Evolutionary conservation across 2,113 vertebrate species (phyloP).

Genomic region (Pollimyrus isidori): DNA sequence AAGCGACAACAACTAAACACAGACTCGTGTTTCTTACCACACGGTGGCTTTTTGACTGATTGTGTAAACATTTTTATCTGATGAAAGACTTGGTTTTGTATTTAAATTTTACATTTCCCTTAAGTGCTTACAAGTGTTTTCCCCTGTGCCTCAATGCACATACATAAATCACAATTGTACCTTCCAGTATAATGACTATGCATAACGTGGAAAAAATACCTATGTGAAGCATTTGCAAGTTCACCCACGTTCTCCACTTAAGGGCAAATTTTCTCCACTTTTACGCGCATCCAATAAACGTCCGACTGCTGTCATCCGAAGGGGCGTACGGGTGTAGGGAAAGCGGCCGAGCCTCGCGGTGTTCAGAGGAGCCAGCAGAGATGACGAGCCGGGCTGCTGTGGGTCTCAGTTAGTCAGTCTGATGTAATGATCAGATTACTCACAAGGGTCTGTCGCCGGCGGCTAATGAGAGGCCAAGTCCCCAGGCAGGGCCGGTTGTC

Average conservation of each 20-base stretch:
- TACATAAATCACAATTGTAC: not conserved
- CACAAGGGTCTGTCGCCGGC: constrained; percentile 9
- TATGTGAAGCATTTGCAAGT: not conserved
- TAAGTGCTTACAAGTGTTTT: not conserved
- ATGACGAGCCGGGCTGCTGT: not conserved
- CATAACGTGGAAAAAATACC: not conserved
- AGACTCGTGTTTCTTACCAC: not conserved
- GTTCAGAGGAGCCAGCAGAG: not conserved
- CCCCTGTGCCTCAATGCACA: not conserved
- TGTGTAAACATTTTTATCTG: not conserved
- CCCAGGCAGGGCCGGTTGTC: constrained; percentile 9
- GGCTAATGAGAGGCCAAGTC: constrained; percentile 8
- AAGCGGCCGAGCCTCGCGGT: not conserved
- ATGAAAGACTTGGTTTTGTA: not conserved
- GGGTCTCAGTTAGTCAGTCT: constrained; percentile 6
- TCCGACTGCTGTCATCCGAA: not conserved
- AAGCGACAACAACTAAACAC: not conserved
- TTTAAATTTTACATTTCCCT: not conserved
- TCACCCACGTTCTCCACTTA: not conserved
- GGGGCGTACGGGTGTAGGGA: not conserved
- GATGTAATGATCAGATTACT: constrained; percentile 24
- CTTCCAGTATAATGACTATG: not conserved
- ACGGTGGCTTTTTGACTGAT: not conserved
- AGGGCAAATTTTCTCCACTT: not conserved
- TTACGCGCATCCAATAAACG: not conserved